These are phyloP conservation scores for Thymelicus sylvestris DNA, from an alignment of 2,888 invertebrate genomes.

Conservation along the genomic window DNA sequence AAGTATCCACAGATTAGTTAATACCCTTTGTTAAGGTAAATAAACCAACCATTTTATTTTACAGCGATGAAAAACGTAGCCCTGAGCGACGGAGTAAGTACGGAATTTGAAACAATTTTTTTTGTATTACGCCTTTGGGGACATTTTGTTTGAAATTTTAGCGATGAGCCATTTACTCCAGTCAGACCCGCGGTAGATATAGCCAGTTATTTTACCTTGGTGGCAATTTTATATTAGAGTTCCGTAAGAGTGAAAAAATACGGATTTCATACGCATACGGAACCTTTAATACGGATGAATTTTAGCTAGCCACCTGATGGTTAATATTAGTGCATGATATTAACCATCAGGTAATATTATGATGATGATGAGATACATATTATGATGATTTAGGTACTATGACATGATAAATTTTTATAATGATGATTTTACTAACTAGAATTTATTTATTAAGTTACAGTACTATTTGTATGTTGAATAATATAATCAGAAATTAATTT, in stretches of 20 bases:
- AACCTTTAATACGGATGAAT: too few species aligned
- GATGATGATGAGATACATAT: too few species aligned
- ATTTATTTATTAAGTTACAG: too few species aligned
- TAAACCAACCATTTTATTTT: background rate
- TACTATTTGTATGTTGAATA: too few species aligned
- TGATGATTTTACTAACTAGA: too few species aligned
- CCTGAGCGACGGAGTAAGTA: background rate
- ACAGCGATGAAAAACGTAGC: background rate
- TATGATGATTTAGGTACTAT: too few species aligned
- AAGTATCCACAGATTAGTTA: background rate
- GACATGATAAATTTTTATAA: too few species aligned
- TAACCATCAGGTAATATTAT: too few species aligned
- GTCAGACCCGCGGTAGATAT: background rate
- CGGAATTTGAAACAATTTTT: background rate
- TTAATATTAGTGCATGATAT: too few species aligned
- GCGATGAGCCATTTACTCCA: constrained; percentile 5
- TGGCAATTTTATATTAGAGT: background rate
- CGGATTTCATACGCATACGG: too few species aligned
- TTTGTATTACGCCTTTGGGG: constrained; percentile 8
- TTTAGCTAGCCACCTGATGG: too few species aligned
- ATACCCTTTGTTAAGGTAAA: background rate
- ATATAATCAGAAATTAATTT: too few species aligned
- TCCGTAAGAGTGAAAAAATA: background rate
- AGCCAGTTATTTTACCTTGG: background rate
- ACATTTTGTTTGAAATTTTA: constrained; percentile 4